phyloP scores from a whole-genome alignment of 2,888 invertebrate species.

The Epistrophe eligans region DNA sequence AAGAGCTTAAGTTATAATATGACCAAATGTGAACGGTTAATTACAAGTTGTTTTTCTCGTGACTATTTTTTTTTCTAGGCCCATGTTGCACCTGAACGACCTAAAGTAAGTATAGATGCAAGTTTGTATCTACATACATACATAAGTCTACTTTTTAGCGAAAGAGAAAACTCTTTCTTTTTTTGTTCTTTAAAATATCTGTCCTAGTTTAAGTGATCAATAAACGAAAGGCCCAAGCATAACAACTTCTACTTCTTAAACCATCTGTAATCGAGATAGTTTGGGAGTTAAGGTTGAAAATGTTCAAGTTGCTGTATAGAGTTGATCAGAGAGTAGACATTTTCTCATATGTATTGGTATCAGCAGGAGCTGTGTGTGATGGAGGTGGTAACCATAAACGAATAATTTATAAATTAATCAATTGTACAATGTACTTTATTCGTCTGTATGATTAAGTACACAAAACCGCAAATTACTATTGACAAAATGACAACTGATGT shows the following conservation, averaged over 20 bases:
- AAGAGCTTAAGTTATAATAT: constrained; percentile 32
- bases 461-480: no score
- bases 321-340: no score
- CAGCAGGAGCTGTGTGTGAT: no score
- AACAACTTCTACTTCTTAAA: constrained; percentile 2
- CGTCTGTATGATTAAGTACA: no score
- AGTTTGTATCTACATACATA: background rate
- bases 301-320: no score
- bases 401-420: no score
- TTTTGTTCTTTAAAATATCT: constrained; percentile 33
- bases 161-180: constrained; percentile 72
- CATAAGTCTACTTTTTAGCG: constrained; percentile 50
- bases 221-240: constrained; percentile 31
- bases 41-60: constrained; percentile 48
- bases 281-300: background rate
- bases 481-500: no score
- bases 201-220: constrained; percentile 66
- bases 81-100: constrained; percentile 54
- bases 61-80: constrained; percentile 20
- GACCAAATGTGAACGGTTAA: constrained; percentile 70
- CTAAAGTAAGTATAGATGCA: background rate
- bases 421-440: no score
- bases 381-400: no score
- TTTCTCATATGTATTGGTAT: no score
- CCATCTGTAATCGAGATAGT: background rate